Percentiles rank a stretch among this genome's conserved stretches.
Evolutionary conservation across 1,140 invertebrate species (phyloP).

Genomic region (Halictus rubicundus): DNA sequence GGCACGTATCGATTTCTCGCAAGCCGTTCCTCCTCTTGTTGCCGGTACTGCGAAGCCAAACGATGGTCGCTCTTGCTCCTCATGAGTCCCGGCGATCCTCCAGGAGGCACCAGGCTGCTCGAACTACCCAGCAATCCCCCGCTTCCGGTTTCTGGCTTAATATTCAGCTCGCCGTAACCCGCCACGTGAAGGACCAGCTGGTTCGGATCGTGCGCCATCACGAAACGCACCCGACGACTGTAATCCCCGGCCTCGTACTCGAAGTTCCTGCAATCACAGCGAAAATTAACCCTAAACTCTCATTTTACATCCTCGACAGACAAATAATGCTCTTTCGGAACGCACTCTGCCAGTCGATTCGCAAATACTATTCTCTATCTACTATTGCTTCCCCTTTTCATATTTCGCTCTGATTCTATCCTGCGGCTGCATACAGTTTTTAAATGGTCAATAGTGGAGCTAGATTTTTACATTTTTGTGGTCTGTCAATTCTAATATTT

Average conservation of each 20-base stretch:
- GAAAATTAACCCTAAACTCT: conserved; percentile 11
- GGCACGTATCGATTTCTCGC: conserved; percentile 78
- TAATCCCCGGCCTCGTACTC: conserved; percentile 96
- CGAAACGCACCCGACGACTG: conserved; percentile 90
- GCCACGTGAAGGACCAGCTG: conserved; percentile 91
- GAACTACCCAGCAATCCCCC: conserved; percentile 78
- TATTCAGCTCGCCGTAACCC: conserved; percentile 93
- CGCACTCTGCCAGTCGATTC: too few species aligned
- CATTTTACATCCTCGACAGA: too few species aligned
- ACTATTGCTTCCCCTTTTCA: too few species aligned
- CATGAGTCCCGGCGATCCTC: conserved; percentile 88
- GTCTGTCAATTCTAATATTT: too few species aligned
- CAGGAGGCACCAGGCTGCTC: conserved; percentile 82
- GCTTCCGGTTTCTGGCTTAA: conserved; percentile 82
- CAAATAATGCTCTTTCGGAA: too few species aligned
- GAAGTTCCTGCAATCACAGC: conserved; percentile 85
- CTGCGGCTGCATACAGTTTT: too few species aligned
- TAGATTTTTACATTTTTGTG: too few species aligned
- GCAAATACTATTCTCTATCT: too few species aligned
- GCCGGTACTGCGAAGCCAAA: conserved; percentile 92
- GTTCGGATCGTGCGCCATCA: conserved; percentile 94
- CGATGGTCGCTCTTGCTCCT: conserved; percentile 96
- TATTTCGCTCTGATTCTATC: too few species aligned
- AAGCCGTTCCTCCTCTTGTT: conserved; percentile 87
- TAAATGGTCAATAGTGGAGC: too few species aligned